A percentile compares a stretch with the other conserved stretches of the same genome.
Evolutionary conservation across 2,113 vertebrate genomes (phyloP).

Genomic region (Ellobius talpinus): DNA sequence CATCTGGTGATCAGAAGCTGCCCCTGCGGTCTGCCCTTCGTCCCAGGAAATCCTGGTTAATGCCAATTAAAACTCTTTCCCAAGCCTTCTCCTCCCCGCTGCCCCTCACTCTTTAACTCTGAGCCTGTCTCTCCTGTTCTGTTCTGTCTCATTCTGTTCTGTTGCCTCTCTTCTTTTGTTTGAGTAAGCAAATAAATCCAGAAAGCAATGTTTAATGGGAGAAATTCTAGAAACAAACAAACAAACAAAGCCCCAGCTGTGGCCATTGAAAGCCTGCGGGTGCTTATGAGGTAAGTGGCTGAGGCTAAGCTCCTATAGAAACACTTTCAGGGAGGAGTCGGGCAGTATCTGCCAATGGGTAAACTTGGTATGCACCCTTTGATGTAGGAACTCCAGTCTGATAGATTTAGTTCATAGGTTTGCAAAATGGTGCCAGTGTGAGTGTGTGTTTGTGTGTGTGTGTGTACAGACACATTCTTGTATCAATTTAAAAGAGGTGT

Average conservation of each 20-base stretch:
- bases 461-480: not conserved
- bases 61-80: not conserved
- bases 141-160: slow-evolving; percentile 34
- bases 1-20: not conserved
- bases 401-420: not conserved
- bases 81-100: not conserved
- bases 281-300: slow-evolving; percentile 41
- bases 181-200: slow-evolving; percentile 65
- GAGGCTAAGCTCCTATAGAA: slow-evolving; percentile 46
- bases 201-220: slow-evolving; percentile 70
- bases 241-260: slow-evolving; percentile 77
- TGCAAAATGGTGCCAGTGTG: not conserved
- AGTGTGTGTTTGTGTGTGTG: not conserved
- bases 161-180: slow-evolving; percentile 64
- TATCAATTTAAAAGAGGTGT: slow-evolving; percentile 13
- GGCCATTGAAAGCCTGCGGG: slow-evolving; percentile 60
- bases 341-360: slow-evolving; percentile 25
- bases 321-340: not conserved
- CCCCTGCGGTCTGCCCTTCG: not conserved
- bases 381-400: not conserved
- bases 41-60: not conserved
- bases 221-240: slow-evolving; percentile 73
- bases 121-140: not conserved
- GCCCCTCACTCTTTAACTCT: not conserved
- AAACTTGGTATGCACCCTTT: not conserved